Evolutionary conservation across 2,888 invertebrate species (phyloP), one percentile per base, ranked within the genome.

Genomic region (Aelia acuminata): DNA sequence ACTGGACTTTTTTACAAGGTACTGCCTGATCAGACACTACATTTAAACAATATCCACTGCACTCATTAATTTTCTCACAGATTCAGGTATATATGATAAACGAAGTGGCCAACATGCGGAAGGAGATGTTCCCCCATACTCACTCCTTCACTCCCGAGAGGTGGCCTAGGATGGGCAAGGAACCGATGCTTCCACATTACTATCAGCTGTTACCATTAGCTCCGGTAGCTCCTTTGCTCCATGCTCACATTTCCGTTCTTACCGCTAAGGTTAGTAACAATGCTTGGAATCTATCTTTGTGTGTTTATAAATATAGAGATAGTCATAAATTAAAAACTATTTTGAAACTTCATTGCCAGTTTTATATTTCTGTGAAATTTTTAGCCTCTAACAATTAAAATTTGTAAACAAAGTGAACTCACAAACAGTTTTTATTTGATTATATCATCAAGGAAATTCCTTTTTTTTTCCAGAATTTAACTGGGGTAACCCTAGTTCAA

Each of bases 221-320:
- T 35, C 49, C 85, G 5, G 47, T 88, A 1, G 85, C 75, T 53
- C 47, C 84, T 49, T 26, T 75, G 26, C 49, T 80, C 1, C 84
- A 85, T 26, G 43, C 88, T 26, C 88, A 80, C 5, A 13, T 88
- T 31, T 49, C 88, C 18, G 47, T 87, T 22, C 80, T 87, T 53
- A 80, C 84, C 53, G 87, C 88, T 35, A 88, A 88, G 88, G 88
- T 88, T 50, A 49, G 22, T 75, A 47, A 53, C 43, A 39, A n/a
- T 50, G 39, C 20, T 70, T 22, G n/a, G 4, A 50, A 47, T 49
- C 0, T 48, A 43, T 26, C 43, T 2, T 5, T 31, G 3, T 11
- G n/a, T n/a, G 22, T 43, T 80, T 80, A 80, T 80, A 39, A 39
- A 13, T n/a, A 22, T 5, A 35, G 11, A 35, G 2, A 3, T 43